phyloP scores from a whole-genome alignment of 2,113 vertebrate genomes.

The Origma solitaria region DNA sequence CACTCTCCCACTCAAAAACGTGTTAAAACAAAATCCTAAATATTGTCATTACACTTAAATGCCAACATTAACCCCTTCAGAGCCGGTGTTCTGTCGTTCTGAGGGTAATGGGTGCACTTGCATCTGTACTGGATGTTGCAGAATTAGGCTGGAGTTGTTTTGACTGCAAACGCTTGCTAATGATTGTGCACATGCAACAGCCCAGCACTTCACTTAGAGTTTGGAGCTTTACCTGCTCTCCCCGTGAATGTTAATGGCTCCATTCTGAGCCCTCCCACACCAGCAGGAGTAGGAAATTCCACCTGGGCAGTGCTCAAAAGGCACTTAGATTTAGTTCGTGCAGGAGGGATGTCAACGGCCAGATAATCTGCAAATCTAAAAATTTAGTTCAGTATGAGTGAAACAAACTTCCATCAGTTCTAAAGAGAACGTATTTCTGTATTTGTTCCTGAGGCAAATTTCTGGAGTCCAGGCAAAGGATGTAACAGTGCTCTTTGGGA shows the following conservation, averaged over 20 bases:
- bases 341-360: background rate
- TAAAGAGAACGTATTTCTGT: background rate
- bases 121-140: background rate
- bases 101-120: background rate
- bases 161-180: background rate
- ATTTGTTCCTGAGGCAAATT: background rate
- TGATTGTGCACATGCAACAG: background rate
- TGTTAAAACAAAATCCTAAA: constrained; percentile 25
- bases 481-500: background rate
- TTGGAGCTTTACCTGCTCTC: background rate
- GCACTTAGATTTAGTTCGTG: background rate
- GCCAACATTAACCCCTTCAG: background rate
- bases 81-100: background rate
- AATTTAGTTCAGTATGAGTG: background rate
- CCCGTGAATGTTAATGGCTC: background rate
- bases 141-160: background rate
- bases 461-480: background rate
- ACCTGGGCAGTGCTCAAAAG: background rate
- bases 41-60: constrained; percentile 43
- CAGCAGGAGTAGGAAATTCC: background rate
- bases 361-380: background rate
- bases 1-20: constrained; percentile 7
- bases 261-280: background rate
- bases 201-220: background rate
- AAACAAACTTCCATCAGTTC: background rate